Base-by-base conservation (phyloP, 2,888 invertebrate genomes). In the Allolobophora icterica region DNA sequence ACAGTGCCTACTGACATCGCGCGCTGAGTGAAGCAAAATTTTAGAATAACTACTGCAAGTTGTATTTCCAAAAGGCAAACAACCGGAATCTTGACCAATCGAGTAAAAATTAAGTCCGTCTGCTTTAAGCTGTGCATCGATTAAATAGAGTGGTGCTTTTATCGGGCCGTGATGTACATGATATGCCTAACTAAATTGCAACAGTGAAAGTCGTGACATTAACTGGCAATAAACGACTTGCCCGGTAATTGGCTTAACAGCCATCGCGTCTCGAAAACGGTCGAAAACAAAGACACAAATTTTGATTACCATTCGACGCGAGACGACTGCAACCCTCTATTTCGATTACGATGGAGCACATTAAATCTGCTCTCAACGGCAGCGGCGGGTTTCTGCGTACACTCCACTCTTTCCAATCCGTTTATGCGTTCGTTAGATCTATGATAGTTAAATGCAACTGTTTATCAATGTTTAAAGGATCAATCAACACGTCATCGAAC, bases 121-220 rank as follows among this genome's bases (percentile, higher is more conserved):
- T 71, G n/a, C 6, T n/a, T 17, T 30, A n/a, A 71, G 8, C 15
- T 30, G 17, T 71, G 71, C 71, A 5, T n/a, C 30, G n/a, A n/a
- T 71, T n/a, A 71, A 71, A 71, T n/a, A 71, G 71, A 71, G 71
- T 71, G 30, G 30, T 71, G 71, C 71, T 71, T 71, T 71, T 71
- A 71, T 71, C 71, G 6, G 71, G n/a, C n/a, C n/a, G 13, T 71
- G n/a, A n/a, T n/a, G 71, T 71, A 71, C 11, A 1, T n/a, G 71
- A n/a, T 71, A 0, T n/a, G n/a, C n/a, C 30, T 71, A 71, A 71
- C 71, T 5, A n/a, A 11, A 71, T 71, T 71, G 71, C 71, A 30
- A 13, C 30, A 30, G 71, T 13, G 71, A 71, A n/a, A n/a, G 30
- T 30, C 30, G 11, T 21, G 2, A 4, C 71, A 30, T 5, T 6